Evolutionary conservation across 2,888 invertebrate species (phyloP).

Genomic region (Agrochola lychnidis): DNA sequence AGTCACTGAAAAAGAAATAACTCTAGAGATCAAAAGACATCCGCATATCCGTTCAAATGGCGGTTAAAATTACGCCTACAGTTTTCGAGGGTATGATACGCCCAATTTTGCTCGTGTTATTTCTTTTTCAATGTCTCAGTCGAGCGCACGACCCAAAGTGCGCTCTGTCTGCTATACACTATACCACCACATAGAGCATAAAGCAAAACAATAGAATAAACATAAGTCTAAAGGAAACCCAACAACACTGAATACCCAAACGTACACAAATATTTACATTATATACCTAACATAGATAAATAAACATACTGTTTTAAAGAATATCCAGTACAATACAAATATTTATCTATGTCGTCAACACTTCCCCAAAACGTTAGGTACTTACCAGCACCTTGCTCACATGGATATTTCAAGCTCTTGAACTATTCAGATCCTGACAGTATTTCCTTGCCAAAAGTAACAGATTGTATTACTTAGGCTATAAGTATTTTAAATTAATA

Average conservation of each 20-base stretch:
- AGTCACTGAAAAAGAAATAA: slow-evolving; percentile 23
- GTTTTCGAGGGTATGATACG: not conserved
- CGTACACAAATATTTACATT: slow-evolving; percentile 28
- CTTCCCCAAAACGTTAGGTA: slow-evolving; percentile 32
- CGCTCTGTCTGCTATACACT: not conserved
- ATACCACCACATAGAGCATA: slow-evolving; percentile 39
- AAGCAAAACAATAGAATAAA: slow-evolving; percentile 29
- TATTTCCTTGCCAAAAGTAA: slow-evolving; percentile 19
- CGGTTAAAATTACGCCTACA: not conserved
- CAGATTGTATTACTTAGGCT: slow-evolving; percentile 8
- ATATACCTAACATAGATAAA: slow-evolving; percentile 11
- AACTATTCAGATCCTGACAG: slow-evolving; percentile 27
- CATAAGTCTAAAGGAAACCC: slow-evolving; percentile 14
- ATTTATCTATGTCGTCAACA: slow-evolving; percentile 33
- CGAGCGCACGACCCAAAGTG: not conserved
- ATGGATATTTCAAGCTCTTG: slow-evolving; percentile 41
- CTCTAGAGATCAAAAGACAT: not conserved
- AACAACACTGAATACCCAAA: slow-evolving; percentile 24
- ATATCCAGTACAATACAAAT: not conserved
- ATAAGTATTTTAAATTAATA: not conserved
- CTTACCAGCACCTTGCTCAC: slow-evolving; percentile 48
- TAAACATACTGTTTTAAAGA: slow-evolving; percentile 10
- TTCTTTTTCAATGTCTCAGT: slow-evolving; percentile 5
- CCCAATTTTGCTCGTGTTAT: not conserved
- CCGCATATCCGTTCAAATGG: not conserved